phyloP scores from a whole-genome alignment of 2,888 invertebrate species.

The Dasypogon diadema region DNA sequence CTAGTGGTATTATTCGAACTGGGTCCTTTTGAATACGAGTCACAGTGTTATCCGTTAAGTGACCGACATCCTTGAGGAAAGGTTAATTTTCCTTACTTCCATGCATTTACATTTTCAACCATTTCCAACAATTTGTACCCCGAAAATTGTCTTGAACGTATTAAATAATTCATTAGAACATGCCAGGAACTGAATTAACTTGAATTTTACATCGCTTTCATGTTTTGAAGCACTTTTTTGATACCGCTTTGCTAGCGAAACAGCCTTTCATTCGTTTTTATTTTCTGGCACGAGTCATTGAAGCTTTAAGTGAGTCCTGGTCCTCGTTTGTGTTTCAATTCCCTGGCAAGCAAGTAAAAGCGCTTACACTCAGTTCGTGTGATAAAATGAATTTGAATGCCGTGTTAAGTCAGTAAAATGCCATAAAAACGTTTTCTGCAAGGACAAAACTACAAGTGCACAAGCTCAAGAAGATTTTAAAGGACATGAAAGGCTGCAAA shows the following conservation, averaged over 20 bases:
- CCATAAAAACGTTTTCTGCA: not conserved
- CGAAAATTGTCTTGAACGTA: not conserved
- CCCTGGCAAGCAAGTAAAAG: not conserved
- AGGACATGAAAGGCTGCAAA: not conserved
- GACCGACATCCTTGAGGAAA: no score
- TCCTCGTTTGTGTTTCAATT: constrained; percentile 7
- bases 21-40: no score
- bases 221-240: not conserved
- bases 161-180: no score
- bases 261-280: not conserved
- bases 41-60: no score
- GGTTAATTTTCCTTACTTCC: no score
- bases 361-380: not conserved
- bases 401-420: not conserved
- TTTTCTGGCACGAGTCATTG: not conserved
- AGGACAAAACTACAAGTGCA: not conserved
- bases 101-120: no score
- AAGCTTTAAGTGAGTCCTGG: not conserved
- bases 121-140: not conserved
- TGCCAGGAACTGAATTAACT: not conserved
- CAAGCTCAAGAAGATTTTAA: constrained; percentile 2
- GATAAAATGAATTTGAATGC: constrained; percentile 9
- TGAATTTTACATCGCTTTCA: constrained; percentile 19
- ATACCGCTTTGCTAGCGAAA: not conserved
- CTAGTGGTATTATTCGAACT: no score